Evolutionary conservation across 2,888 invertebrate species (phyloP).

Genomic region (Drosophila yooni): DNA sequence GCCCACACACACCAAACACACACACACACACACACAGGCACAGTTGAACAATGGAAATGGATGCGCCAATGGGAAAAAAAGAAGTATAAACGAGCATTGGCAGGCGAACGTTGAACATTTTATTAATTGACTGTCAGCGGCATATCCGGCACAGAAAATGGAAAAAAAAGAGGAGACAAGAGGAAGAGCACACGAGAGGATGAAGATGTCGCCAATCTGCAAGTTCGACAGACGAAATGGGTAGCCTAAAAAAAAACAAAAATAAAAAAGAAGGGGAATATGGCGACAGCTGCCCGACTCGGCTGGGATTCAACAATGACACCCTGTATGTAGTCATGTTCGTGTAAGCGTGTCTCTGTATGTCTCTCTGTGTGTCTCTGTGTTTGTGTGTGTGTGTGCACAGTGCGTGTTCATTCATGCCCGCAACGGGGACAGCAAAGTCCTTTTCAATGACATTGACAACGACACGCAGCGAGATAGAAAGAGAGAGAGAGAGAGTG

Average conservation of each 20-base stretch:
- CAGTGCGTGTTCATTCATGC: slow-evolving; percentile 43
- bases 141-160: slow-evolving; percentile 45
- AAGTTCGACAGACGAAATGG: slow-evolving; percentile 23
- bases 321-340: slow-evolving; percentile 2
- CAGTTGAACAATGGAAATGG: slow-evolving; percentile 22
- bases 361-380: neutral
- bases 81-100: slow-evolving; percentile 41
- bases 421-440: slow-evolving; percentile 23
- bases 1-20: slow-evolving; percentile 18
- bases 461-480: slow-evolving; percentile 9
- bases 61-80: slow-evolving; percentile 9
- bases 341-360: neutral
- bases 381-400: neutral
- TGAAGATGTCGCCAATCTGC: slow-evolving; percentile 27
- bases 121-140: slow-evolving; percentile 73
- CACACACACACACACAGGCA: neutral
- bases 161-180: slow-evolving; percentile 5
- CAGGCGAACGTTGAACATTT: slow-evolving; percentile 56
- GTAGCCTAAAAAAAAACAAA: neutral
- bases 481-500: neutral
- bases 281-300: slow-evolving; percentile 43
- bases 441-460: slow-evolving; percentile 66
- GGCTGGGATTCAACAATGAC: slow-evolving; percentile 36
- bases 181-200: slow-evolving; percentile 7
- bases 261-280: slow-evolving; percentile 16